Evolutionary conservation across 2,797 vertebrate species (phyloP), one percentile per base, ranked within the genome.

Genomic region (Ficedula albicollis): DNA sequence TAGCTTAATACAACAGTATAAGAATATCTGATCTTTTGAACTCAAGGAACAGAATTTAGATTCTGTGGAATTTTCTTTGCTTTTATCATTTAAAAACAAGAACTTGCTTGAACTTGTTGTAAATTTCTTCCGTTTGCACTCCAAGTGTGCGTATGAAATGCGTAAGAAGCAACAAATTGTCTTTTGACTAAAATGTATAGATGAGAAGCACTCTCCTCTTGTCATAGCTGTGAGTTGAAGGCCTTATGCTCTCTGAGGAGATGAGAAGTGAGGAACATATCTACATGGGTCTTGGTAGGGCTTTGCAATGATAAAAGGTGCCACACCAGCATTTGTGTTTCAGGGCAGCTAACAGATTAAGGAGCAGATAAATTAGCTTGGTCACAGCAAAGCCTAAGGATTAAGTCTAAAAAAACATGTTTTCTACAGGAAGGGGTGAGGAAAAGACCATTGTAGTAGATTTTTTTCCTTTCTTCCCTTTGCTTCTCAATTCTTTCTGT

Each of bases 391-490:
- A 84, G 12, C 16, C 12, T 14, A 29, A 48, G 32, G 39, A 21
- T 36, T n/a, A 41, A 79, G 22, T 76, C 30, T 32, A 27, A 78
- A 76, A 72, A 32, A 60, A 22, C 1, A 2, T 43, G 0, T 29
- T 51, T 44, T 44, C 29, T 64, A 1, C 17, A 19, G 16, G 21
- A 56, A 55, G 19, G 20, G 3, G 6, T 41, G 27, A 72, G 11
- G 19, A 66, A 48, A 76, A 32, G 6, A 52, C 3, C 3, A 1
- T 21, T 2, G 1, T 41, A 39, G 25, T 39, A 29, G 48, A 3
- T 58, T 22, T 62, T 87, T 22, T 70, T 17, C 5, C 7, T 7
- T 76, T 62, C 34, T 83, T 90, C 25, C 36, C 29, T 72, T 82
- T 62, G 44, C 26, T 79, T 80, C 38, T 69, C 15, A 5, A 0